Evolutionary conservation across 2,888 invertebrate species (phyloP), one percentile per base, ranked within the genome.

Genomic region (Brenthis daphne): DNA sequence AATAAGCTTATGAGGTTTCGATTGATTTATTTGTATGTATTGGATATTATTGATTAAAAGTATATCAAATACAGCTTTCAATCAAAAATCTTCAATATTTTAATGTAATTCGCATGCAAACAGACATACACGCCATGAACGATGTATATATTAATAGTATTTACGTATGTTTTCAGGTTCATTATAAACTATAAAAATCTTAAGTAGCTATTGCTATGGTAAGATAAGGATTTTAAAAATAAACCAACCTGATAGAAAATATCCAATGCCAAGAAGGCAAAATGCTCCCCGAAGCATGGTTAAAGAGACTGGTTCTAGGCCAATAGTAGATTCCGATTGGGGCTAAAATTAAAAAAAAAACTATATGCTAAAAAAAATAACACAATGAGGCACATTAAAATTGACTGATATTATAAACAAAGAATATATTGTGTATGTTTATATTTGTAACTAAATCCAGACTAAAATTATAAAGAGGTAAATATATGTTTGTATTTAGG

Each of bases 281-380:
- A 96, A 96, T 6, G 96, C 95, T 5, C 96, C 96, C 72, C 95
- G 95, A 0, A 96, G 82, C 95, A 96, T 96, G 77, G 94, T 94
- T 67, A 96, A 86, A 63, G 94, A 95, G 14, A 96, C 94, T 0
- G 96, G 95, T 74, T 95, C 93, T 64, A 95, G 87, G 67, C 86
- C 85, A 80, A 87, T 88, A n/a, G 86, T 81, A 3, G 92, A 86
- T 75, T 92, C 92, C 6, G 77, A 74, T 76, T 85, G 88, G n/a
- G 81, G 74, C 90, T 91, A 77, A 20, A 63, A 58, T 24, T n/a
- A 48, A 43, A 50, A 50, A 20, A 63, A 0, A 16, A 20, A 51
- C 2, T 29, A 24, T 24, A 48, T n/a, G 11, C 1, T 48, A 20
- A 24, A 13, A 53, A 56, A 43, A 57, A 16, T 43, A n/a, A 14